Base-by-base conservation (phyloP, 2,113 vertebrate genomes). In the Stigmatopora nigra region DNA sequence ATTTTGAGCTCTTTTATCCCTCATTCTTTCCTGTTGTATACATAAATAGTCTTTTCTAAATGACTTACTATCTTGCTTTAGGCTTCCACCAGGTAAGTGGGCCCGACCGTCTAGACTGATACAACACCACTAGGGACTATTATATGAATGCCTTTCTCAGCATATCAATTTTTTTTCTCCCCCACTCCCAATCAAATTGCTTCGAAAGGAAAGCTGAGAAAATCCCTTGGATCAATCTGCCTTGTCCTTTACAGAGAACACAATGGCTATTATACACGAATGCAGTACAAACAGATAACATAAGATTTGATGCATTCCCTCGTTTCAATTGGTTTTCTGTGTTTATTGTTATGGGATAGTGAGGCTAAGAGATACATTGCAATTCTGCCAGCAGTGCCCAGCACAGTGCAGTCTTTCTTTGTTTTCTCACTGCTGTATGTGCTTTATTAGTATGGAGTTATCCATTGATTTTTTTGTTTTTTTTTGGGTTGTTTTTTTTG, bases 401-500 rank as follows among this genome's bases (percentile, higher is more conserved):
- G 12, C 51, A 63, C 57, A 81, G 63, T 41, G 72, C 61, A 58
- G 55, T 68, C 68, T 31, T 31, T 41, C 38, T 31, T 14, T 14
- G 38, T 48, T 68, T 78, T 64, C 63, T 20, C 61, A 41, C 69
- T 78, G 71, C 46, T 70, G 63, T 72, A 63, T 75, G 67, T 67
- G 67, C 55, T 76, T 77, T 70, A 78, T 83, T 80, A 84, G 73
- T 80, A 65, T 76, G 63, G 61, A 75, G 52, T 73, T 70, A 53
- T 67, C 58, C 59, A 85, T 85, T 69, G 79, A 89, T 87, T 82
- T 71, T 46, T 31, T 4, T 47, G 2, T n/a, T n/a, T n/a, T 2
- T 52, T 12, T 20, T n/a, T n/a, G n/a, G n/a, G n/a, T n/a, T n/a
- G n/a, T n/a, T n/a, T n/a, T n/a, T 2, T 52, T 12, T 20, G 16